phyloP scores from a whole-genome alignment of 2,888 invertebrate genomes.

The Ophonus ardosiacus region DNA sequence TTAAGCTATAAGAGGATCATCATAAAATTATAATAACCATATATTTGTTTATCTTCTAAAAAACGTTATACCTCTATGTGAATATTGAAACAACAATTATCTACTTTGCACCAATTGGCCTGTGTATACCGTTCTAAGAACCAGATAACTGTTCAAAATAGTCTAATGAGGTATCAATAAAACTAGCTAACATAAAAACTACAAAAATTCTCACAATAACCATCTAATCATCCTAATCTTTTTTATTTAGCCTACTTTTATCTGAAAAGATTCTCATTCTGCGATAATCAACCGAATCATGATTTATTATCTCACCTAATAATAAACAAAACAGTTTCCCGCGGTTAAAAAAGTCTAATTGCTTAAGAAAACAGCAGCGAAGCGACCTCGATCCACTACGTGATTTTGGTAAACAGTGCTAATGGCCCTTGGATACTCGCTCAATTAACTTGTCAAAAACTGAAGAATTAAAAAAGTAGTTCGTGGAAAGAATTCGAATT shows the following conservation, averaged over 20 bases:
- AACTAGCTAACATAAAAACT: constrained; percentile 3
- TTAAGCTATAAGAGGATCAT: too few species aligned
- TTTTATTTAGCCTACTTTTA: constrained; percentile 34
- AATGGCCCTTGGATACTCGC: constrained; percentile 27
- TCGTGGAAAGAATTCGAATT: constrained; percentile 34
- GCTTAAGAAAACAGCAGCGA: constrained; percentile 39
- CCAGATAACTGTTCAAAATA: constrained; percentile 25
- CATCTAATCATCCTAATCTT: constrained; percentile 1
- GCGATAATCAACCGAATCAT: constrained; percentile 36
- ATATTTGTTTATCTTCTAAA: not conserved
- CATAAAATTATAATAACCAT: not conserved
- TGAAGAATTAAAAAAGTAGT: constrained; percentile 43
- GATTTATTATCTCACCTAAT: constrained; percentile 34
- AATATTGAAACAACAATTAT: constrained; percentile 8
- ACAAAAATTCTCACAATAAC: constrained; percentile 24
- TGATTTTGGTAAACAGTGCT: constrained; percentile 38
- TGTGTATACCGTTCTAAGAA: not conserved
- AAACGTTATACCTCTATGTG: not conserved
- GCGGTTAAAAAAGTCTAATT: constrained; percentile 27
- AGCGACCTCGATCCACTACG: constrained; percentile 33
- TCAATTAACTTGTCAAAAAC: constrained; percentile 46
- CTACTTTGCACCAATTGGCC: constrained; percentile 2
- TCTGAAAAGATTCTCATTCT: not conserved
- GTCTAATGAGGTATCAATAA: constrained; percentile 27
- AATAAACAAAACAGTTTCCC: constrained; percentile 31